Evolutionary conservation across 2,113 vertebrate genomes (phyloP).

Genomic region (Epinephelus lanceolatus): DNA sequence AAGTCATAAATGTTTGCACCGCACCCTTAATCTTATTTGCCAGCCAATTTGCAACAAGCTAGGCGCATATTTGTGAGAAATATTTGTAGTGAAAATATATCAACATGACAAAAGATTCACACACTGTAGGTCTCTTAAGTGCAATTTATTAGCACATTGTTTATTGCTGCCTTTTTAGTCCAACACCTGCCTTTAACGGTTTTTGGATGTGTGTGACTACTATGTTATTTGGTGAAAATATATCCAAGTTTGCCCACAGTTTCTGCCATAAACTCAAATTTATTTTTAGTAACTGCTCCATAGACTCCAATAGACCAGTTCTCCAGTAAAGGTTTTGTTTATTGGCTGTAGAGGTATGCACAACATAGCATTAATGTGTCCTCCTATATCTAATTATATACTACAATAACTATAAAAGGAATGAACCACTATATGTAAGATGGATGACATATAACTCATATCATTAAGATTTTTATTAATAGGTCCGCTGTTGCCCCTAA

Average conservation of each 20-base stretch:
- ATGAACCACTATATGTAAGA: neutral
- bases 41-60: neutral
- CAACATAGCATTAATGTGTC: neutral
- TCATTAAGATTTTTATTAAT: neutral
- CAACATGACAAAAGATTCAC: too few relatives aligned
- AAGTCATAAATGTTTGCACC: neutral
- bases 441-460: neutral
- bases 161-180: too few relatives aligned
- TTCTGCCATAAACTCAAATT: neutral
- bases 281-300: neutral
- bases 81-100: too few relatives aligned
- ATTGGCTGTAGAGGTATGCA: neutral
- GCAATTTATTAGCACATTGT: too few relatives aligned
- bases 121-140: too few relatives aligned
- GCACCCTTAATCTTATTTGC: slow-evolving; percentile 17
- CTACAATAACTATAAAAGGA: neutral
- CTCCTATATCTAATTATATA: neutral
- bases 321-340: neutral
- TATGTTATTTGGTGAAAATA: too few relatives aligned
- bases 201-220: too few relatives aligned
- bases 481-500: neutral
- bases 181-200: too few relatives aligned
- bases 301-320: neutral
- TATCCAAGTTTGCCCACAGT: neutral
- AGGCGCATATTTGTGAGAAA: neutral